Base-by-base conservation (phyloP, 2,888 invertebrate genomes). In the Mimachlamys varia region DNA sequence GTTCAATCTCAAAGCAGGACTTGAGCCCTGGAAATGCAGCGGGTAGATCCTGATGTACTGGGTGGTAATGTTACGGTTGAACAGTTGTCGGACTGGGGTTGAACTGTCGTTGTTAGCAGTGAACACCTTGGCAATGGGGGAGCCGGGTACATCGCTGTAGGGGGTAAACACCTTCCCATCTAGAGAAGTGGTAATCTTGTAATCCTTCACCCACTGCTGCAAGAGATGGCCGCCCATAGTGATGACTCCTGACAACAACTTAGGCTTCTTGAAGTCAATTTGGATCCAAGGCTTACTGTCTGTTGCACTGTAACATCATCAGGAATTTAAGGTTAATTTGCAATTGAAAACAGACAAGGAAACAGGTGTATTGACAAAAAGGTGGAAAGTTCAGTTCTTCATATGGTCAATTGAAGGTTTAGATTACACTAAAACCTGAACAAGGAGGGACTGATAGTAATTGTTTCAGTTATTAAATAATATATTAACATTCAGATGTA, bases 21-120 rank as follows among this genome's bases (percentile, higher is more conserved):
- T 93, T 0, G 91, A 88, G 7, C 93, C 92, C 19, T 93, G 91
- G 90, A 93, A 93, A 0, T 90, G 91, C 5, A 93, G 89, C 2
- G 95, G 95, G 87, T 94, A 93, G 44, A 95, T 92, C 38, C 95
- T 93, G 50, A 95, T 93, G 89, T 93, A 94, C 89, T 93, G 94
- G 0, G 95, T 94, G 17, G 94, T 93, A 76, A 95, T 91, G 91
- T 95, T 94, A 38, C 95, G 93, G 91, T 95, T 95, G 91, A 95
- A 95, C 22, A 95, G 91, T 38, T 94, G 94, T 62, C 94, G 93
- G 0, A 94, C 93, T 2, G 94, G 93, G 13, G 94, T 93, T 62
- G 88, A 89, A 38, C 90, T 91, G 89, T 95, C 94, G 0, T 89
- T 91, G 91, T 95, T 95, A 10, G 93, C 95, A 19, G 27, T 91